Base-by-base conservation (phyloP, 2,113 vertebrate species). In the Oceanites oceanicus region DNA sequence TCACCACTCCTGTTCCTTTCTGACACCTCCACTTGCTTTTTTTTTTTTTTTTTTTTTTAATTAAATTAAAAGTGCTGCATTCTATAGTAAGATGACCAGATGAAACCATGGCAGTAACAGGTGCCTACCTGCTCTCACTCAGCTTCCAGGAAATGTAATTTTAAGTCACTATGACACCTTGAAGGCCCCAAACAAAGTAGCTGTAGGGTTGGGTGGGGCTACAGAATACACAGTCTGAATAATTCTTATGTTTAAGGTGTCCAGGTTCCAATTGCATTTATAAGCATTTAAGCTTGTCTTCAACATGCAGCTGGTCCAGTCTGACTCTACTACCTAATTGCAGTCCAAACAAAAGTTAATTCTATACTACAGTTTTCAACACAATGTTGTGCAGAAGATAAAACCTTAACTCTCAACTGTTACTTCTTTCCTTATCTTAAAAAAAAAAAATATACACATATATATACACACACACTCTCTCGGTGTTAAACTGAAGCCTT, bases 391-490 rank as follows among this genome's bases (percentile, higher is more conserved):
- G 8, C 32, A 59, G n/a, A 65, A 79, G 14, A 80, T 14, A 90
- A 87, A 85, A 74, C 4, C 12, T 86, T 74, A 66, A 86, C 20
- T 53, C 17, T 40, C 10, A 65, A 49, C 11, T 45, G 13, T 2
- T 36, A 19, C 3, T 49, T 55, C 74, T 71, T 50, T 21, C 19
- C 15, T 79, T 70, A 30, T 18, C 22, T 44, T n/a, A n/a, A n/a
- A 34, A 78, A 45, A 11, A 14, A 8, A 45, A 9, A 8, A 6
- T 27, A 20, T 11, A 55, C 1, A 17, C 11, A 34, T 9, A 74
- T 14, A n/a, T 3, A 78, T 1, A 25, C 20, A 55, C 9, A 32
- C 0, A 0, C 2, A 0, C 21, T 55, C 25, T 38, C 22, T 40
- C 9, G 10, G 11, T 47, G 72, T 75, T 42, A 70, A 93, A 81